Conservation (phyloP, 2,888 invertebrate species). For the Tachina lurida region DNA sequence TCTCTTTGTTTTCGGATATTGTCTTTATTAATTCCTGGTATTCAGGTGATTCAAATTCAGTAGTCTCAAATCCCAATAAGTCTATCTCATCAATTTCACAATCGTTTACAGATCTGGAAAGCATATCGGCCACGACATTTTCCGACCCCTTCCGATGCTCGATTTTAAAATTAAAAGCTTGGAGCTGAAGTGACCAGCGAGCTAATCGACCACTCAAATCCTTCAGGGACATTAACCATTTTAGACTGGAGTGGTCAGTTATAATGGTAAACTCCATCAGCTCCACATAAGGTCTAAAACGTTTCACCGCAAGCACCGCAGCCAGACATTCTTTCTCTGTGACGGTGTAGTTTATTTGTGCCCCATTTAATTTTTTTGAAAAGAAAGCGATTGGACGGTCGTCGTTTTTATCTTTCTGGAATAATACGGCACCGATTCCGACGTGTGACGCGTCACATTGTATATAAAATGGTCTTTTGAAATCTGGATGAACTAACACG, state of each 20-base stretch:
- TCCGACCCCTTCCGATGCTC: conserved; percentile 9
- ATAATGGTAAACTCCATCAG: too few species aligned
- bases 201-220: conserved; percentile 72
- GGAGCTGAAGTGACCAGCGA: background rate
- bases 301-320: background rate
- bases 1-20: background rate
- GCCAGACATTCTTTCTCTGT: too few species aligned
- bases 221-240: conserved; percentile 71
- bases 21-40: conserved; percentile 24
- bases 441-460: conserved; percentile 39
- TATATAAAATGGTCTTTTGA: conserved; percentile 6
- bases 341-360: too few species aligned
- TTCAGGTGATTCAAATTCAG: conserved; percentile 18
- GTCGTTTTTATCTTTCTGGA: background rate
- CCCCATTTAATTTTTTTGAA: too few species aligned
- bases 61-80: conserved; percentile 27
- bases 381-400: conserved; percentile 22
- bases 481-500: background rate
- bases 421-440: too few species aligned
- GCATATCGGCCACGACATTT: conserved; percentile 46
- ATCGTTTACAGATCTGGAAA: conserved; percentile 49
- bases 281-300: too few species aligned
- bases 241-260: too few species aligned
- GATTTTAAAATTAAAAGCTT: background rate
- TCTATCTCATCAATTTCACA: background rate